Evolutionary conservation across 2,888 invertebrate species (phyloP), one percentile per base, ranked within the genome.

Genomic region (Caenorhabditis parvicauda): DNA sequence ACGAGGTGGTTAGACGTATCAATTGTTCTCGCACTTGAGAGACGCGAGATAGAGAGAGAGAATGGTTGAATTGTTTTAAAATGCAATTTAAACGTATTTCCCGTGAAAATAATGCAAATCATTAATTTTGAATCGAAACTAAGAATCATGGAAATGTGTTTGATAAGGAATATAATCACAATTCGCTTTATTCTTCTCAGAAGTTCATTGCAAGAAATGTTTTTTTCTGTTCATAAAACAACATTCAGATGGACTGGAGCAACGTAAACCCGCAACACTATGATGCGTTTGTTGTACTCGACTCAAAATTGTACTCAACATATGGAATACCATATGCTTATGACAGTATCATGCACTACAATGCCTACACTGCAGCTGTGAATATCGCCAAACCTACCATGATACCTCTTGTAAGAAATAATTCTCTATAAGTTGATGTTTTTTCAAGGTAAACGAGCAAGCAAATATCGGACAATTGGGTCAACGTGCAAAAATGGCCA

Each of bases 211-310:
- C 21, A 25, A 5, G 3, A 29, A 4, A 6, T 27, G 19, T 28
- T 29, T 29, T n/a, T 4, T 9, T 35, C 6, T 7, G 6, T 44
- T 44, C 44, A 44, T 9, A 17, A 39, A 7, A 1, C 37, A 21
- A 39, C 14, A 47, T 58, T 35, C 27, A 64, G 53, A 59, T 76
- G 22, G 74, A 79, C 38, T 79, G 79, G 78, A 68, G 69, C 45
- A 79, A 79, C 50, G 72, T 79, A 25, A 75, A 79, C 59, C 78
- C 79, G 1, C 77, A 77, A 46, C 71, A 78, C 44, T 77, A 77
- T 45, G 79, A 79, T 54, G 70, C 76, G 12, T 79, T 79, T 54
- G 76, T 76, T 0, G 70, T 76, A 1, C 63, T 70, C 3, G 79
- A 79, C 48, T 63, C 75, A 1, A 78, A 73, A 42, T 53, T 68